Conservation (phyloP, 2,797 vertebrate genomes). For the Poeciliopsis turneri region DNA sequence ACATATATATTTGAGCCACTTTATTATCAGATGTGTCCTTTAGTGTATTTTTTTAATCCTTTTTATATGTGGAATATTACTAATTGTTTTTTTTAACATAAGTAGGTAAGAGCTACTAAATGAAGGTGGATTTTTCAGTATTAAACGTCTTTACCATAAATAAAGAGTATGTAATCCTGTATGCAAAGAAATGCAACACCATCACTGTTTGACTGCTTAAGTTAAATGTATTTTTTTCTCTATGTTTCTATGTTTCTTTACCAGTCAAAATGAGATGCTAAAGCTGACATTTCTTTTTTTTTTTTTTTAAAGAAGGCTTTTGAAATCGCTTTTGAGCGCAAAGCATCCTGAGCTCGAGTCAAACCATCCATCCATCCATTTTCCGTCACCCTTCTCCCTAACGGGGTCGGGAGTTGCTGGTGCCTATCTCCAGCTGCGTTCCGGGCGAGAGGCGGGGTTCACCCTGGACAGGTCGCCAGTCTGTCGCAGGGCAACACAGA, state of each 20-base stretch:
- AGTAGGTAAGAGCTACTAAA: constrained; percentile 63
- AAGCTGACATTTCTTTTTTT: constrained; percentile 6
- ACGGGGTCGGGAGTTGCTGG: too few relatives aligned
- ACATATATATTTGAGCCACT: constrained; percentile 74
- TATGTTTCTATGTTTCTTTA: not conserved
- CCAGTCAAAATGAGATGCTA: not conserved
- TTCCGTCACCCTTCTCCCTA: too few relatives aligned
- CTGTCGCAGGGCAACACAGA: too few relatives aligned
- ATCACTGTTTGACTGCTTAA: constrained; percentile 5
- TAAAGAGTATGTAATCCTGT: constrained; percentile 6
- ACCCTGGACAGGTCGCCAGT: too few relatives aligned
- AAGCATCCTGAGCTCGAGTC: constrained; percentile 14
- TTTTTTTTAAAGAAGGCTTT: constrained; percentile 7
- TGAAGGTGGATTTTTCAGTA: constrained; percentile 65
- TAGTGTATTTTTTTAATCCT: constrained; percentile 72
- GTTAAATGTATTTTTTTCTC: not conserved
- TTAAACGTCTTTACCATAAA: constrained; percentile 39
- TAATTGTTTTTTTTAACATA: constrained; percentile 56
- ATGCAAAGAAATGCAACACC: not conserved
- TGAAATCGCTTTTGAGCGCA: constrained; percentile 28
- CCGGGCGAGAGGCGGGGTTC: too few relatives aligned
- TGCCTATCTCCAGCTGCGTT: too few relatives aligned
- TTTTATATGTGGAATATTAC: constrained; percentile 73
- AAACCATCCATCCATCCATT: too few relatives aligned
- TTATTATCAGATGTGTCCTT: constrained; percentile 72